Percentiles rank a stretch among this genome's conserved stretches.
phyloP scores from a whole-genome alignment of 2,797 vertebrate species.

The Melanotaenia nigrans region DNA sequence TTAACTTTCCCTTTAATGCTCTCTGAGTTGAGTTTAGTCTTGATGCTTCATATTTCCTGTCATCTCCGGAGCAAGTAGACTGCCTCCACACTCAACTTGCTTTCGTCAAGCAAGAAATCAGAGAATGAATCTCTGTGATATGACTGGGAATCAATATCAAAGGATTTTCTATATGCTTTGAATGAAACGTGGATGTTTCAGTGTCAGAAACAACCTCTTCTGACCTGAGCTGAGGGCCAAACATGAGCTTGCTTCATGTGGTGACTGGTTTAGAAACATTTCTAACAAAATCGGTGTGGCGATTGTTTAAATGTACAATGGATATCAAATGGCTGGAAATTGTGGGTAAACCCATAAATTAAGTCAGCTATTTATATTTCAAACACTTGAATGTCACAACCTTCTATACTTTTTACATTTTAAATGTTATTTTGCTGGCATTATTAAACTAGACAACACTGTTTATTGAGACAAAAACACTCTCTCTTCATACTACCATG shows the following conservation, averaged over 20 bases:
- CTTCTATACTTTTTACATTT: background rate
- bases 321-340: background rate
- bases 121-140: slow-evolving; percentile 30
- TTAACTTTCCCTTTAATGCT: slow-evolving; percentile 48
- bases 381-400: background rate
- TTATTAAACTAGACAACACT: background rate
- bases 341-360: background rate
- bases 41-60: slow-evolving; percentile 54
- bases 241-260: slow-evolving; percentile 6
- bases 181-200: slow-evolving; percentile 28
- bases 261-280: background rate
- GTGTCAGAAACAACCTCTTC: slow-evolving; percentile 20
- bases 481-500: background rate
- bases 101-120: slow-evolving; percentile 36
- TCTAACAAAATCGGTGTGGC: background rate
- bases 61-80: slow-evolving; percentile 30
- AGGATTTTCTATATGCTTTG: slow-evolving; percentile 10
- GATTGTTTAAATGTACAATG: background rate
- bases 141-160: slow-evolving; percentile 50
- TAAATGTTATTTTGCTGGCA: background rate
- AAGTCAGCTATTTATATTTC: background rate
- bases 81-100: slow-evolving; percentile 50
- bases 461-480: background rate
- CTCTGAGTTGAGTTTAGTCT: slow-evolving; percentile 20
- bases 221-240: background rate